Conservation (phyloP, 2,888 invertebrate species). For the Apomyelois bistriatella region DNA sequence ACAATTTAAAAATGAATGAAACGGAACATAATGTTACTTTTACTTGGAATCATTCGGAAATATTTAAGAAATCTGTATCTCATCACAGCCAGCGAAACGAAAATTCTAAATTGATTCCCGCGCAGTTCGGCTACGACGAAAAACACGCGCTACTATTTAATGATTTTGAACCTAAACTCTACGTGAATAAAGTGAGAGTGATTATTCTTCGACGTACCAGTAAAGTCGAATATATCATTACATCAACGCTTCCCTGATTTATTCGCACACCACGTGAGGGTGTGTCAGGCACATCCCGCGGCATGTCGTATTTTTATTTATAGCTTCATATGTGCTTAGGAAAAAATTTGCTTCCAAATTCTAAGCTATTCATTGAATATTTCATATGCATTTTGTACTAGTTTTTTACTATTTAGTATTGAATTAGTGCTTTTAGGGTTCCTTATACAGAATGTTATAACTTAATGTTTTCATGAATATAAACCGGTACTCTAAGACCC, state of each 20-base stretch:
- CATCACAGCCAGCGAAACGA: neutral
- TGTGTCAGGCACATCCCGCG: constrained; percentile 17
- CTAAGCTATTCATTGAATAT: neutral
- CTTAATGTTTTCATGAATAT: too few relatives aligned
- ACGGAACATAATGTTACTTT: too few relatives aligned
- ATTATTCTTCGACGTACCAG: neutral
- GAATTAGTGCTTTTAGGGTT: too few relatives aligned
- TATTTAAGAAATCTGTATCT: too few relatives aligned
- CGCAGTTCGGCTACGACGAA: neutral
- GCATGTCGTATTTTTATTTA: constrained; percentile 13
- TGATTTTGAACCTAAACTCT: neutral
- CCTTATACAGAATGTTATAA: too few relatives aligned
- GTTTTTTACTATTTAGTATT: too few relatives aligned
- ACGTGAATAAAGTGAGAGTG: neutral
- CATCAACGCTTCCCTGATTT: constrained; percentile 55
- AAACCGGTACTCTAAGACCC: too few relatives aligned
- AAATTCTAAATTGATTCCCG: neutral
- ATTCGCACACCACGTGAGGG: constrained; percentile 30
- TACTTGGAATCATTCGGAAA: too few relatives aligned
- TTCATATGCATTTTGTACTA: too few relatives aligned
- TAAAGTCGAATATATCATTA: constrained; percentile 41
- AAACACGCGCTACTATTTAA: neutral
- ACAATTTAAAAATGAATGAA: too few relatives aligned
- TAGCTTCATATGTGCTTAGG: constrained; percentile 7
- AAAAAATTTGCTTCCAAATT: neutral